Conservation (phyloP, 2,888 invertebrate genomes). For the Pseudanteris insignis region DNA sequence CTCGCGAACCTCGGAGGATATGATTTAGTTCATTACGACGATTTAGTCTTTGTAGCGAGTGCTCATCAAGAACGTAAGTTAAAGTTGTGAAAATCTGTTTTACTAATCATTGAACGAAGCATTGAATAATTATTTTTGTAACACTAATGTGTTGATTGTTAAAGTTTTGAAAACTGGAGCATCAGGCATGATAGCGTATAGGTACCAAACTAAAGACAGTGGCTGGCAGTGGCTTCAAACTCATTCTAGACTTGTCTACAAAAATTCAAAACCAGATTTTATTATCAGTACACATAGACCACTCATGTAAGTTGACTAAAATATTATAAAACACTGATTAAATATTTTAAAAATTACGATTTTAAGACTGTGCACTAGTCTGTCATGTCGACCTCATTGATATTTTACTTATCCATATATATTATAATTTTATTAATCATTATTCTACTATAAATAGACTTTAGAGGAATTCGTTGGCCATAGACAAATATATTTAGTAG, state of each 20-base stretch:
- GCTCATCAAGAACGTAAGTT: constrained; percentile 98
- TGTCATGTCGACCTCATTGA: too few species aligned
- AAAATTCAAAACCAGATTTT: constrained; percentile 99
- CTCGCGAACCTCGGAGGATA: constrained; percentile 94
- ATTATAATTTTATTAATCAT: too few species aligned
- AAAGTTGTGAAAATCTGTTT: too few species aligned
- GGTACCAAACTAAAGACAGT: constrained; percentile 93
- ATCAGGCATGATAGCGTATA: constrained; percentile 98
- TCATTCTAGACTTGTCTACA: constrained; percentile 95
- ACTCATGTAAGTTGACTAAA: constrained; percentile 89
- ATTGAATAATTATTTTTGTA: too few species aligned
- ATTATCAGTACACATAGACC: constrained; percentile 98
- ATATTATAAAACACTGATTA: too few species aligned
- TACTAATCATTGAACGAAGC: too few species aligned
- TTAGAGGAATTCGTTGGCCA: too few species aligned
- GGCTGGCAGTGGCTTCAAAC: constrained; percentile 99
- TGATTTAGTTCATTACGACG: constrained; percentile 97
- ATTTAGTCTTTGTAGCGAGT: constrained; percentile 95
- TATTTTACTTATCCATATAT: too few species aligned
- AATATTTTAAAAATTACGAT: too few species aligned
- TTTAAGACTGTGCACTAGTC: too few species aligned
- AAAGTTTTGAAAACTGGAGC: constrained; percentile 98
- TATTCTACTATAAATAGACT: too few species aligned
- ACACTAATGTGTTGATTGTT: constrained; percentile 53
- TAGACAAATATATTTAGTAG: too few species aligned